Percentiles rank a stretch among this genome's conserved stretches.
These are phyloP conservation scores for Sebastes hopkinsi DNA, from an alignment of 2,797 vertebrate genomes.

Conservation along the genomic window DNA sequence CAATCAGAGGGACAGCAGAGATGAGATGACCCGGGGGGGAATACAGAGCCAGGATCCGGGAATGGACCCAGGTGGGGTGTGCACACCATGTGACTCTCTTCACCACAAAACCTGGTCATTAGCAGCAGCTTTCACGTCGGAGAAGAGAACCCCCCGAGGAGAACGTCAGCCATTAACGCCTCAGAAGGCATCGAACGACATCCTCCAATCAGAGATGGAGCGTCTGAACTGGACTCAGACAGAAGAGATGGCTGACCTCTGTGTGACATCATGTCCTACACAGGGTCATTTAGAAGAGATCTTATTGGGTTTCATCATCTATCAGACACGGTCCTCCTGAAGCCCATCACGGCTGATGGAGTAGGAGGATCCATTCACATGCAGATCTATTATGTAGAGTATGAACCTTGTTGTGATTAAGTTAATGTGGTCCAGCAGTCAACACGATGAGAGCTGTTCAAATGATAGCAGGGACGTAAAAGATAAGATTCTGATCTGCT, in stretches of 20 bases:
- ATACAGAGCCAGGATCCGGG: not conserved
- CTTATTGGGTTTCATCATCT: constrained; percentile 57
- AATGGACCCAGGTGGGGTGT: constrained; percentile 46
- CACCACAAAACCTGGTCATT: constrained; percentile 42
- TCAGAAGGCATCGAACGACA: constrained; percentile 23
- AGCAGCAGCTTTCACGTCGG: constrained; percentile 33
- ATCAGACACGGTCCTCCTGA: constrained; percentile 16
- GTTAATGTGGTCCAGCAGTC: constrained; percentile 28
- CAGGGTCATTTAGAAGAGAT: constrained; percentile 45
- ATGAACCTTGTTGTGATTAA: constrained; percentile 32
- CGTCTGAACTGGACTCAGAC: constrained; percentile 28
- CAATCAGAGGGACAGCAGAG: not conserved
- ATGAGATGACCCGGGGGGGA: constrained; percentile 18
- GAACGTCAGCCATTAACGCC: constrained; percentile 52
- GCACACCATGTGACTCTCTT: constrained; percentile 25
- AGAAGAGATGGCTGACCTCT: constrained; percentile 48
- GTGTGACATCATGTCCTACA: constrained; percentile 39
- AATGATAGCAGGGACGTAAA: constrained; percentile 37
- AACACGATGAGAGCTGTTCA: constrained; percentile 22
- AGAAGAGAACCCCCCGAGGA: constrained; percentile 11
- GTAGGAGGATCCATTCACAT: not conserved
- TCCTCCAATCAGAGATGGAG: constrained; percentile 20
- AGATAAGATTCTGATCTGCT: constrained; percentile 46
- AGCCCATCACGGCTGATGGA: not conserved
- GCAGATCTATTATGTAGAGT: constrained; percentile 40